phyloP scores from a whole-genome alignment of 2,797 vertebrate species.

The Smutsia temminckii region DNA sequence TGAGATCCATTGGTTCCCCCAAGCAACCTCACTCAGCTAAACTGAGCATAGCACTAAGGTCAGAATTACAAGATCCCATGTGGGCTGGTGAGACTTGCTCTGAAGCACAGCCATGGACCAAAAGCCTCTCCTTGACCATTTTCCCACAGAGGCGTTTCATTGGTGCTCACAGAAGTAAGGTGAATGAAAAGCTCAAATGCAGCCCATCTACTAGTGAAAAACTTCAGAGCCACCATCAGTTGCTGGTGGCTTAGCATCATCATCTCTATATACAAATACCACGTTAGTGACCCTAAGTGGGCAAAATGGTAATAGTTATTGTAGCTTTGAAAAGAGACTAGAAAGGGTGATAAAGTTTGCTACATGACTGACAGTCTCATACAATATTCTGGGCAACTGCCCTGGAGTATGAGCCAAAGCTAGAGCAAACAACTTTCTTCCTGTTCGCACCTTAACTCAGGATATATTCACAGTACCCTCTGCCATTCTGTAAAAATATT shows the following conservation, averaged over 20 bases:
- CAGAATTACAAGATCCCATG: background rate
- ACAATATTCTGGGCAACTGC: slow-evolving; percentile 36
- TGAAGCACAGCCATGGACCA: background rate
- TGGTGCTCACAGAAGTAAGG: background rate
- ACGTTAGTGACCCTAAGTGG: background rate
- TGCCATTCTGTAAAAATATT: slow-evolving; percentile 55
- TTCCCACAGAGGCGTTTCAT: background rate
- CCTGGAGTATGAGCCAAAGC: slow-evolving; percentile 42
- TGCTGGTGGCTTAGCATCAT: background rate
- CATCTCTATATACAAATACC: background rate
- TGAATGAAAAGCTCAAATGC: background rate
- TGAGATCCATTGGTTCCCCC: background rate
- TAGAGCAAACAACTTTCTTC: slow-evolving; percentile 57
- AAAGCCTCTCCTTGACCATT: background rate
- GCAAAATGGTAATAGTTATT: background rate
- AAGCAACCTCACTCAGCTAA: background rate
- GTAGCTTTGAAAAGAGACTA: background rate
- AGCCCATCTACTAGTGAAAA: background rate
- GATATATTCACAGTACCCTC: slow-evolving; percentile 59
- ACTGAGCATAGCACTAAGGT: background rate
- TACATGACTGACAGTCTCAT: background rate
- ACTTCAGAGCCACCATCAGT: background rate
- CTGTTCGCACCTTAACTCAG: slow-evolving; percentile 50
- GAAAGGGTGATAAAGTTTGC: background rate
- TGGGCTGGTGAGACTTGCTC: background rate